phyloP scores from a whole-genome alignment of 2,113 vertebrate genomes.

The Onychostoma macrolepis region DNA sequence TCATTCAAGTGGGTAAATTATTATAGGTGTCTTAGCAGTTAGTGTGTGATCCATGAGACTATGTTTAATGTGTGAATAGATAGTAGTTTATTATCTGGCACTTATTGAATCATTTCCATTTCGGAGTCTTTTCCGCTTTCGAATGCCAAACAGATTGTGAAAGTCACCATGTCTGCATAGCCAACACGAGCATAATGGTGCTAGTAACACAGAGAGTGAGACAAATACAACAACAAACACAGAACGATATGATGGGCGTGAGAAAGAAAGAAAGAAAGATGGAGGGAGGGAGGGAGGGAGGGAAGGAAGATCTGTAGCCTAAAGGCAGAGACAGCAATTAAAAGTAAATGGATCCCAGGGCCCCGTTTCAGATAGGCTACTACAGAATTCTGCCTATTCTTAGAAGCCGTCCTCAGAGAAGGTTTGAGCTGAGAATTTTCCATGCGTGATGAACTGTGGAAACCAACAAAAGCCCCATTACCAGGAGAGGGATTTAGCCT shows the following conservation, averaged over 20 bases:
- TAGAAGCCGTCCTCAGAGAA: constrained; percentile 48
- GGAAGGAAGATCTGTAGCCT: constrained; percentile 45
- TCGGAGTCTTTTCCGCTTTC: constrained; percentile 27
- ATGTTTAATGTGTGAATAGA: neutral
- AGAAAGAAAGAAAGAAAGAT: neutral
- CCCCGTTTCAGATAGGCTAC: constrained; percentile 55
- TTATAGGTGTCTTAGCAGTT: neutral
- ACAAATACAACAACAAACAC: constrained; percentile 1
- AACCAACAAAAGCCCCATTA: constrained; percentile 73
- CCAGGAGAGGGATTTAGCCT: constrained; percentile 62
- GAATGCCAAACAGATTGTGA: constrained; percentile 45
- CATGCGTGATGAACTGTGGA: constrained; percentile 74
- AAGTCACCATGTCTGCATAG: constrained; percentile 25
- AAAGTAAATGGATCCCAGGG: constrained; percentile 67
- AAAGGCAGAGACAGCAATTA: constrained; percentile 71
- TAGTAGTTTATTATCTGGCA: neutral
- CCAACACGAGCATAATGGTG: constrained; percentile 14
- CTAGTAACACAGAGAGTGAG: constrained; percentile 27
- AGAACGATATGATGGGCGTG: neutral
- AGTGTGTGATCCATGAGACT: neutral
- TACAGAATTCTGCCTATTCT: constrained; percentile 63
- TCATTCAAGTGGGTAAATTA: neutral
- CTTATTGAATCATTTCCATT: neutral
- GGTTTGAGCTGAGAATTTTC: constrained; percentile 64
- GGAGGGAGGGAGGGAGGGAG: neutral